Evolutionary conservation across 2,888 invertebrate species (phyloP), one percentile per base, ranked within the genome.

Genomic region (Carcina quercana): DNA sequence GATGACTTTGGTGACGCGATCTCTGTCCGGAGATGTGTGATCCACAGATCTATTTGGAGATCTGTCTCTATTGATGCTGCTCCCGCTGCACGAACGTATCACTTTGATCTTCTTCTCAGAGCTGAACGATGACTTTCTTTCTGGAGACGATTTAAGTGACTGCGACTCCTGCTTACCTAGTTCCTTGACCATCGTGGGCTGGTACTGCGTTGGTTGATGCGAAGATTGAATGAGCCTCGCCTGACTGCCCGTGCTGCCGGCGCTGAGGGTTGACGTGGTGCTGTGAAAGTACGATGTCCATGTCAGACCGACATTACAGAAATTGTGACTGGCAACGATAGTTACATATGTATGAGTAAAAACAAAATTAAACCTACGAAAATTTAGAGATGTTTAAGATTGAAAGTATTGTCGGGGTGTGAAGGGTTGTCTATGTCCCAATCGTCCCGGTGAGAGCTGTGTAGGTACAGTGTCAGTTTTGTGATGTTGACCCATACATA

Each of bases 181-280:
- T 85, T 95, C 95, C 86, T 94, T 93, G 64, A 92, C 90, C 72
- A 91, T 89, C 52, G 92, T 90, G 37, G 96, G 95, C 59, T 96
- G 95, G 80, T 95, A 96, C 72, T 92, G 93, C 58, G 94, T 91
- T 37, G 96, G 96, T 62, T 95, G 95, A 79, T 96, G 94, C 50
- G 96, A 96, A 47, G 96, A 94, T 84, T 96, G 96, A 68, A 96
- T 95, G 63, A 96, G 89, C 59, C 95, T 90, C 38, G 96, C 95
- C 80, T 95, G 95, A 71, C 94, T 95, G 61, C 96, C 94, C 31
- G 95, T 95, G 79, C 95, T 96, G 64, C 96, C 95, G 40, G 95
- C 95, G 54, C 95, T 96, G 66, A 96, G 87, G 42, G 96, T 96
- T 58, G 96, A 96, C 53, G 96, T 95, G 61, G 96, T 96, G 86